Evolutionary conservation across 2,888 invertebrate genomes (phyloP).

Genomic region (Epinotia bilunana): DNA sequence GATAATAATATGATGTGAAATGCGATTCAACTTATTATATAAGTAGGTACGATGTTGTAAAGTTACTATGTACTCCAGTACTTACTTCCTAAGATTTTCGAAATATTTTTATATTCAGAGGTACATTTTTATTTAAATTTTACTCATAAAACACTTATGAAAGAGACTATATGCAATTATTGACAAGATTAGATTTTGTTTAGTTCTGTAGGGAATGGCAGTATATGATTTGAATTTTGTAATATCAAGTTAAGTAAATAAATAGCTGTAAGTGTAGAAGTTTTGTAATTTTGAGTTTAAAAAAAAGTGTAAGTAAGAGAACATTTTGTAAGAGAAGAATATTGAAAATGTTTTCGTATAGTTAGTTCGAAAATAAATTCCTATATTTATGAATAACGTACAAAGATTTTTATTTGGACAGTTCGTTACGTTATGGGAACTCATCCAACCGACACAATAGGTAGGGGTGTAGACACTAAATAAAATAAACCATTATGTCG

Average conservation of each 20-base stretch:
- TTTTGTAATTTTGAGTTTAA: constrained; percentile 43
- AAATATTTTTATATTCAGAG: constrained; percentile 38
- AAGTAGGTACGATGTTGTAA: constrained; percentile 6
- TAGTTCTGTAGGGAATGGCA: constrained; percentile 13
- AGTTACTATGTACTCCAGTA: constrained; percentile 9
- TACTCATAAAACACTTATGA: constrained; percentile 15
- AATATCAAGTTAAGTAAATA: constrained; percentile 32
- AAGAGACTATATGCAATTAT: constrained; percentile 27
- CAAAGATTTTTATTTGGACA: constrained; percentile 2
- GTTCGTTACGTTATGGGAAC: not conserved
- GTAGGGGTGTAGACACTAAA: too few relatives aligned
- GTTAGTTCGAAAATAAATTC: constrained; percentile 38
- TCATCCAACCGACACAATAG: too few relatives aligned
- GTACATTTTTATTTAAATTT: constrained; percentile 25
- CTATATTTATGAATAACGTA: constrained; percentile 41
- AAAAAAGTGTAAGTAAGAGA: constrained; percentile 13
- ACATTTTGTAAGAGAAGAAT: constrained; percentile 14
- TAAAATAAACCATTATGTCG: too few relatives aligned
- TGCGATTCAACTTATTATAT: constrained; percentile 12
- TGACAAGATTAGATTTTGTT: constrained; percentile 25
- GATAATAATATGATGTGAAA: constrained; percentile 1
- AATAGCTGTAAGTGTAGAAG: constrained; percentile 33
- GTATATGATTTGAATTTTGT: constrained; percentile 32
- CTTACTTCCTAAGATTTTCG: constrained; percentile 12
- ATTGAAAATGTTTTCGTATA: constrained; percentile 13